These are phyloP conservation scores for Eupsittula cactorum DNA, from an alignment of 2,113 vertebrate genomes.

Conservation along the genomic window DNA sequence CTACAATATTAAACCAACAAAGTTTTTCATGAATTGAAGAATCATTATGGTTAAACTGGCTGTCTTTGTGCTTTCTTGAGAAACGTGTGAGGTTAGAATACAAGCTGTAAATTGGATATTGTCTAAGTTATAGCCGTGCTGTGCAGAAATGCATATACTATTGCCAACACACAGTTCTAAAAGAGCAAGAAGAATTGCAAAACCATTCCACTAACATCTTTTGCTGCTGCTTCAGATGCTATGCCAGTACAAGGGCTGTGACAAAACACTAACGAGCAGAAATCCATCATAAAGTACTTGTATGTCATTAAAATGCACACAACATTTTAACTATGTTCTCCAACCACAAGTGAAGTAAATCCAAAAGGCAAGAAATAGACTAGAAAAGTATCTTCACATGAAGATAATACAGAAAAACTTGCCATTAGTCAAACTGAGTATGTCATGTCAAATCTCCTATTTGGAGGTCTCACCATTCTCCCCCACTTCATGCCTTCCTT, in stretches of 20 bases:
- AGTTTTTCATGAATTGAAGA: not conserved
- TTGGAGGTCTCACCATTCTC: not conserved
- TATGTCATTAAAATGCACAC: not conserved
- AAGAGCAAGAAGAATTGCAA: not conserved
- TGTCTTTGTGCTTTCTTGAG: not conserved
- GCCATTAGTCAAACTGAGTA: not conserved
- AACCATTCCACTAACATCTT: not conserved
- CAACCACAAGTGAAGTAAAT: not conserved
- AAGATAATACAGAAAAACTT: not conserved
- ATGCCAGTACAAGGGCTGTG: not conserved
- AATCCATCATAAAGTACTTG: not conserved
- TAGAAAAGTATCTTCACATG: not conserved
- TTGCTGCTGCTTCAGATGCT: not conserved
- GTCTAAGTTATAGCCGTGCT: not conserved
- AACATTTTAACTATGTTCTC: not conserved
- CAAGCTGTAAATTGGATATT: not conserved
- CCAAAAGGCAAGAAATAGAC: not conserved
- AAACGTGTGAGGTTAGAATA: not conserved
- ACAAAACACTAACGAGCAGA: not conserved
- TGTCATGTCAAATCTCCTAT: not conserved
- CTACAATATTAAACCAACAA: not conserved
- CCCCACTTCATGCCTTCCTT: not conserved
- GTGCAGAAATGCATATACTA: not conserved
- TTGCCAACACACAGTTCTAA: not conserved
- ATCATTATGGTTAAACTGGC: not conserved